Conservation (phyloP, 2,113 vertebrate species). For the Dicerorhinus sumatrensis region DNA sequence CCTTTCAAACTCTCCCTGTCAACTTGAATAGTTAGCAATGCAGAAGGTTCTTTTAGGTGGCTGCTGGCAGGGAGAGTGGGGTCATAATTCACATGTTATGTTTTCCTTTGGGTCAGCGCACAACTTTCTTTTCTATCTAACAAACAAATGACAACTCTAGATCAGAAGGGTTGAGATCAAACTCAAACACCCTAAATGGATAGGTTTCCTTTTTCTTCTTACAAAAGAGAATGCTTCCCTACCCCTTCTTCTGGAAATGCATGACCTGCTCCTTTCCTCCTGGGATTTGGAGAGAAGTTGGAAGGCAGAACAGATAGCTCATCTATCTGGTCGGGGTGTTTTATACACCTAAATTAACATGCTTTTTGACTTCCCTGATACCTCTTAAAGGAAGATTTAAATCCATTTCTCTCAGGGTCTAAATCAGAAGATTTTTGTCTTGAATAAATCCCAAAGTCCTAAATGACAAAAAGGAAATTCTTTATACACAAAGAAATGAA, state of each 20-base stretch:
- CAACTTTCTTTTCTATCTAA: slow-evolving; percentile 82
- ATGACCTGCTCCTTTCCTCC: not conserved
- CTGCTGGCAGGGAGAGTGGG: not conserved
- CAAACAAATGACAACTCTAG: slow-evolving; percentile 83
- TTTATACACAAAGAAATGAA: not conserved
- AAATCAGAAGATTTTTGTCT: not conserved
- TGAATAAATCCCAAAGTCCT: not conserved
- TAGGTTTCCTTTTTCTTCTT: slow-evolving; percentile 68
- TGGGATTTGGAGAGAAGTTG: not conserved
- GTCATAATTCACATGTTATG: slow-evolving; percentile 74
- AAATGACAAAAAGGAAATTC: not conserved
- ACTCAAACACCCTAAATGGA: slow-evolving; percentile 55
- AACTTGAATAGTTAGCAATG: slow-evolving; percentile 81
- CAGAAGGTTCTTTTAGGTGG: slow-evolving; percentile 80
- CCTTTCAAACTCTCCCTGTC: slow-evolving; percentile 84
- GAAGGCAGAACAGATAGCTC: not conserved
- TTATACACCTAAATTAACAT: not conserved
- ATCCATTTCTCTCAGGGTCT: not conserved
- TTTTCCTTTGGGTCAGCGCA: slow-evolving; percentile 82
- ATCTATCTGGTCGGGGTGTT: not conserved
- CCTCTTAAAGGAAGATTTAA: not conserved
- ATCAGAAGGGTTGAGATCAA: slow-evolving; percentile 81
- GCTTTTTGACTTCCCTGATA: not conserved
- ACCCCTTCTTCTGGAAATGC: not conserved
- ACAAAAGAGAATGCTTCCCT: slow-evolving; percentile 33